Evolutionary conservation across 2,797 vertebrate genomes (phyloP).

Genomic region (Microctenopoma stevenorrisi): DNA sequence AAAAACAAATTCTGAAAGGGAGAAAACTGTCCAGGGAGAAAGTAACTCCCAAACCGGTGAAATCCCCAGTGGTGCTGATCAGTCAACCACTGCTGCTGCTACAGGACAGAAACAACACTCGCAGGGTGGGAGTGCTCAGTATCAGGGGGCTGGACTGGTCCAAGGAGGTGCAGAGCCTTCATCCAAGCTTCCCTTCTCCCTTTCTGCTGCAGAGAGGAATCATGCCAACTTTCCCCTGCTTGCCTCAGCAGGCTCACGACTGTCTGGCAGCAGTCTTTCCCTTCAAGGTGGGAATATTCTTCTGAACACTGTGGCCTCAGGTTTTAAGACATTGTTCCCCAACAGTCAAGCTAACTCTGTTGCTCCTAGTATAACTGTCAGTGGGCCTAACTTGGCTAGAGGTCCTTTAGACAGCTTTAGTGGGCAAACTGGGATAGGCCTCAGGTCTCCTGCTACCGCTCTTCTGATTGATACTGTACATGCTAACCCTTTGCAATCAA

Average conservation of each 20-base stretch:
- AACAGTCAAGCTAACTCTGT: constrained; percentile 7
- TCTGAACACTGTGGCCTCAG: constrained; percentile 16
- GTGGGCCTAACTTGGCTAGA: constrained; percentile 25
- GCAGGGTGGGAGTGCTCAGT: constrained; percentile 13
- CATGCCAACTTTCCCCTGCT: constrained; percentile 37
- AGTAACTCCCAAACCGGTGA: constrained; percentile 5
- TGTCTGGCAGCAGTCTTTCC: constrained; percentile 42
- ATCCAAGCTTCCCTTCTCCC: constrained; percentile 35
- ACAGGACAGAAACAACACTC: constrained; percentile 14
- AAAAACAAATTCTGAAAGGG: constrained; percentile 16
- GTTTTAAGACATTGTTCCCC: constrained; percentile 27
- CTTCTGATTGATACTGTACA: constrained; percentile 28
- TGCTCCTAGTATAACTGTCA: constrained; percentile 6
- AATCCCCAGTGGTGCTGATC: background rate
- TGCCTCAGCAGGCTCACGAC: constrained; percentile 36
- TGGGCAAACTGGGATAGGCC: constrained; percentile 11
- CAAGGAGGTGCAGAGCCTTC: constrained; percentile 24
- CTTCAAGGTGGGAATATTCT: constrained; percentile 49
- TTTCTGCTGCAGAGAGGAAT: constrained; percentile 33
- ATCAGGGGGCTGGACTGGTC: constrained; percentile 37
- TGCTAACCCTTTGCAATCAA: constrained; percentile 29
- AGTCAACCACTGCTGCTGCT: constrained; percentile 1
- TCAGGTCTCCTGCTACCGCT: constrained; percentile 16
- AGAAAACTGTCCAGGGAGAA: background rate
- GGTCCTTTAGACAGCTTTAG: constrained; percentile 10